These are phyloP conservation scores for Zaprionus davidi DNA, from an alignment of 1,140 invertebrate genomes.

Conservation along the genomic window DNA sequence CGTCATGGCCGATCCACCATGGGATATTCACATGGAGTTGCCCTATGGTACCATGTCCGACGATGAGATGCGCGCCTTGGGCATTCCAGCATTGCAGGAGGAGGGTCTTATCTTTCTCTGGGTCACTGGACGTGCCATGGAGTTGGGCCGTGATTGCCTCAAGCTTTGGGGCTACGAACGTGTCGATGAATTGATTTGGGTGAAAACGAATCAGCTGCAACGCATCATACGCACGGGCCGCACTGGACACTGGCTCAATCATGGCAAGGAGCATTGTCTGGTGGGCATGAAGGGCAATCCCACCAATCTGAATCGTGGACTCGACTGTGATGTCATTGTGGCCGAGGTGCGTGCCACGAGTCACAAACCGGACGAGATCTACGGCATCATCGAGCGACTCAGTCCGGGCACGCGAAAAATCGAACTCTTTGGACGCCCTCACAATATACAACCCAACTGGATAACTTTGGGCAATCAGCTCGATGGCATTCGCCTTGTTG, in stretches of 20 bases:
- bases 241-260: slow-evolving; percentile 99
- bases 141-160: slow-evolving; percentile 96
- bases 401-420: slow-evolving; percentile 98
- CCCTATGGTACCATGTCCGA: slow-evolving; percentile 99
- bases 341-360: slow-evolving; percentile 98
- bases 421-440: slow-evolving; percentile 97
- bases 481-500: slow-evolving; percentile 91
- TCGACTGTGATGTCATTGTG: slow-evolving; percentile 99
- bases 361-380: slow-evolving; percentile 99
- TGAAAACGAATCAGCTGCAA: slow-evolving; percentile 99
- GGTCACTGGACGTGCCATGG: slow-evolving; percentile 99
- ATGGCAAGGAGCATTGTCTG: slow-evolving; percentile 99
- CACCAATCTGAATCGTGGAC: slow-evolving; percentile 94
- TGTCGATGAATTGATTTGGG: slow-evolving; percentile 99
- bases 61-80: slow-evolving; percentile 98
- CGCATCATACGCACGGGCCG: slow-evolving; percentile 97
- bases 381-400: slow-evolving; percentile 94
- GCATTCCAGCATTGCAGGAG: slow-evolving; percentile 95
- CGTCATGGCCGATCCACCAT: slow-evolving; percentile 98
- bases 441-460: slow-evolving; percentile 99
- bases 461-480: slow-evolving; percentile 84
- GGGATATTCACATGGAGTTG: slow-evolving; percentile 97
- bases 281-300: slow-evolving; percentile 98
- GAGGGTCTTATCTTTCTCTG: slow-evolving; percentile 98
- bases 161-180: slow-evolving; percentile 97